Evolutionary conservation across 2,113 vertebrate genomes (phyloP).

Genomic region (Hemiscyllium ocellatum): DNA sequence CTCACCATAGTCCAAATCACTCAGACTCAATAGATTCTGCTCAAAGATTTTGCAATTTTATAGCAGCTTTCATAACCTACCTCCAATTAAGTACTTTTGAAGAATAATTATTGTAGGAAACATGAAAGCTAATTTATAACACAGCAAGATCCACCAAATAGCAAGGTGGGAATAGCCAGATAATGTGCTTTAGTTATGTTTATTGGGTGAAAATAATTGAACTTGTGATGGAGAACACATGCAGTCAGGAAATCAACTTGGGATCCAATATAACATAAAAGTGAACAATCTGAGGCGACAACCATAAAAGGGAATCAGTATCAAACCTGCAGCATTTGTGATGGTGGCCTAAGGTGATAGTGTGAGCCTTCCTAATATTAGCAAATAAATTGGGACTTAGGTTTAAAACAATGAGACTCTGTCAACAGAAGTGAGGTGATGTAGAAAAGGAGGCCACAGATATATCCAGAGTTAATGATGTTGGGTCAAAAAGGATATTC

Average conservation of each 20-base stretch:
- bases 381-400: neutral
- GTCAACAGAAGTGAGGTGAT: neutral
- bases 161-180: too few species aligned
- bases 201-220: neutral
- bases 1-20: too few species aligned
- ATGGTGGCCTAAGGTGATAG: neutral
- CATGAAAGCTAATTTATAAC: too few species aligned
- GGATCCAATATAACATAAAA: neutral
- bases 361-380: neutral
- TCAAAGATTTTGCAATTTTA: too few species aligned
- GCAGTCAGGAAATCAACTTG: neutral
- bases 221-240: neutral
- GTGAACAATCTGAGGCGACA: neutral
- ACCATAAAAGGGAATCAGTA: neutral
- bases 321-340: neutral
- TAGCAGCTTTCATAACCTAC: too few species aligned
- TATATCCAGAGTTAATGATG: neutral
- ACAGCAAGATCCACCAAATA: too few species aligned
- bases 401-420: neutral
- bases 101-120: too few species aligned
- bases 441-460: neutral
- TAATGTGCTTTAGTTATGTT: neutral
- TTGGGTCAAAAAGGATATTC: neutral
- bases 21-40: too few species aligned
- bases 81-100: too few species aligned